phyloP scores from a whole-genome alignment of 2,888 invertebrate species.

The Pasiphila rectangulata region DNA sequence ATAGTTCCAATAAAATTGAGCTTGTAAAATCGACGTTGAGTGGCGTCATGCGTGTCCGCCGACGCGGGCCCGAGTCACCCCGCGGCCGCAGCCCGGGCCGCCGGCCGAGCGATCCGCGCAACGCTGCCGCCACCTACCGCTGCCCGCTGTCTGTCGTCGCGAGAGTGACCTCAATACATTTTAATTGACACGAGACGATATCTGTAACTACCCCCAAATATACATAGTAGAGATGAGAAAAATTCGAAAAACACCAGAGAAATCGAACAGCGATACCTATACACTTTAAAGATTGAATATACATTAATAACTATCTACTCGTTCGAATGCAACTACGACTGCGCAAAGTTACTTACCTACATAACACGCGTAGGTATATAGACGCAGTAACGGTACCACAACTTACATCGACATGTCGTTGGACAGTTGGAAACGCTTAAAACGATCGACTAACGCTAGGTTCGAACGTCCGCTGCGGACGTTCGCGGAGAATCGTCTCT shows the following conservation, averaged over 20 bases:
- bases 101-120: no score
- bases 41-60: conserved; percentile 49
- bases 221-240: conserved; percentile 60
- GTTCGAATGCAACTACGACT: conserved; percentile 57
- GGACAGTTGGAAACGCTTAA: conserved; percentile 50
- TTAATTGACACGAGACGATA: conserved; percentile 77
- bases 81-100: no score
- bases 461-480: conserved; percentile 2
- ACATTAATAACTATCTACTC: conserved; percentile 68
- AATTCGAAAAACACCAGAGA: conserved; percentile 62
- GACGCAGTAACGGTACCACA: conserved; percentile 60
- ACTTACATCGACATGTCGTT: conserved; percentile 52
- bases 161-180: conserved; percentile 44
- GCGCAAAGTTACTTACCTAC: conserved; percentile 69
- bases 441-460: conserved; percentile 35
- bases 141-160: conserved; percentile 29
- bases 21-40: conserved; percentile 71
- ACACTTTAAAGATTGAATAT: conserved; percentile 70
- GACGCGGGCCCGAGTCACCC: conserved; percentile 44
- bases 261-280: conserved; percentile 68
- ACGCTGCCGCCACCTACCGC: no score
- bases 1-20: conserved; percentile 71
- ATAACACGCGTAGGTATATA: conserved; percentile 65
- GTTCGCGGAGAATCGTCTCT: conserved; percentile 45
- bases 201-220: conserved; percentile 69